These are phyloP conservation scores for Pollachius pollachius DNA, from an alignment of 2,113 vertebrate species.

Conservation along the genomic window DNA sequence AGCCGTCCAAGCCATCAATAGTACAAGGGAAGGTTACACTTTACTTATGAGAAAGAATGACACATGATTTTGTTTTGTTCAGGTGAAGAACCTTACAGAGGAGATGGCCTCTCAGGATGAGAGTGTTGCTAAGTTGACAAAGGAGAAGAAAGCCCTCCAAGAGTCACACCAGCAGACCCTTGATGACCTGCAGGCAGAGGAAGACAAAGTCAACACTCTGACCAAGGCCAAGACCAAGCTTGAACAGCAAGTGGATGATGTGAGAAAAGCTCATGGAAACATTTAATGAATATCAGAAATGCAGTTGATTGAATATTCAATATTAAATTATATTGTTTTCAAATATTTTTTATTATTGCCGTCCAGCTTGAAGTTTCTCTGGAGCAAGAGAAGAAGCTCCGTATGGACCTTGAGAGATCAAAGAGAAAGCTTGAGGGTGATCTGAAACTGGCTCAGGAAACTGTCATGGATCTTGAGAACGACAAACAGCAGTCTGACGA, in stretches of 20 bases:
- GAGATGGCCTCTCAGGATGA: conserved; percentile 69
- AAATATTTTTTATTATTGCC: too few species aligned
- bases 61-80: neutral
- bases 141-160: conserved; percentile 77
- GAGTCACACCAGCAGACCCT: conserved; percentile 74
- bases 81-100: conserved; percentile 50
- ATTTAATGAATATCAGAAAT: conserved; percentile 71
- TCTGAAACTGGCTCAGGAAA: conserved; percentile 66
- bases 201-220: conserved; percentile 71
- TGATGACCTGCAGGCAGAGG: conserved; percentile 73
- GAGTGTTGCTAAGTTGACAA: conserved; percentile 70
- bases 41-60: too few species aligned
- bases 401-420: conserved; percentile 64
- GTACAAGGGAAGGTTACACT: too few species aligned
- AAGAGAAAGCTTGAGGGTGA: conserved; percentile 63
- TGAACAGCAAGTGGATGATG: conserved; percentile 55
- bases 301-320: too few species aligned
- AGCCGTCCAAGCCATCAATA: too few species aligned
- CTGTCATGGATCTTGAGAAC: conserved; percentile 41
- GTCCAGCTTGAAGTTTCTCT: too few species aligned
- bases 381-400: conserved; percentile 35
- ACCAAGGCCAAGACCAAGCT: conserved; percentile 54
- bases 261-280: conserved; percentile 3
- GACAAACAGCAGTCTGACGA: too few species aligned
- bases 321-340: too few species aligned